Percentiles rank a stretch among this genome's conserved stretches.
These are phyloP conservation scores for Trachymyrmex cornetzi DNA, from an alignment of 1,140 invertebrate species.

Conservation along the genomic window DNA sequence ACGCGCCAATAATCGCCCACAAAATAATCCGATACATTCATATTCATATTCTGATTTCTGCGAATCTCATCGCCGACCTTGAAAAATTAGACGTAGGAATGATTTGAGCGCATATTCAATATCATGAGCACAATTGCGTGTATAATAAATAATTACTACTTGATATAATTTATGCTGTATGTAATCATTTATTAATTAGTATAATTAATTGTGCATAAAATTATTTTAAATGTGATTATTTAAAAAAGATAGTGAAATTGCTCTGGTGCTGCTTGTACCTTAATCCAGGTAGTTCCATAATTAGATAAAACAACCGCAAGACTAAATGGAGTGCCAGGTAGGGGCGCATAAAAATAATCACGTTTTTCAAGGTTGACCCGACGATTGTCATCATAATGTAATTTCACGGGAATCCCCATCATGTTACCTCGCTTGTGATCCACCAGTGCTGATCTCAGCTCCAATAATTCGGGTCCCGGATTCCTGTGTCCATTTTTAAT, in stretches of 20 bases:
- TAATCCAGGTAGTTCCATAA: slow-evolving; percentile 92
- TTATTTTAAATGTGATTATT: neutral
- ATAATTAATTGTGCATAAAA: neutral
- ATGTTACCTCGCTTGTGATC: slow-evolving; percentile 90
- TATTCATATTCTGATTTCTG: slow-evolving; percentile 89
- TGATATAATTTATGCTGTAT: neutral
- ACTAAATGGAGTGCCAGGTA: slow-evolving; percentile 95
- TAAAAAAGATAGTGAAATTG: slow-evolving; percentile 1
- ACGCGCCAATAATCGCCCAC: slow-evolving; percentile 92
- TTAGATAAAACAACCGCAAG: slow-evolving; percentile 93
- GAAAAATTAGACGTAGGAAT: slow-evolving; percentile 21
- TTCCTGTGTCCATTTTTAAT: slow-evolving; percentile 77
- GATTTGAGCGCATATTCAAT: neutral
- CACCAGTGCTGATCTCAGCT: slow-evolving; percentile 92
- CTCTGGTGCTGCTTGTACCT: slow-evolving; percentile 78
- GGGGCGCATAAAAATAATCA: slow-evolving; percentile 93
- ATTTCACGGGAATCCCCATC: slow-evolving; percentile 90
- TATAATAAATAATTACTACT: neutral
- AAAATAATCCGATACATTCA: slow-evolving; percentile 90
- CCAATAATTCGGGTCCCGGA: slow-evolving; percentile 83
- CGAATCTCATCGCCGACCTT: slow-evolving; percentile 90
- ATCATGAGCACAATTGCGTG: neutral
- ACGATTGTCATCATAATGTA: slow-evolving; percentile 94
- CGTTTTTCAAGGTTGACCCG: slow-evolving; percentile 93
- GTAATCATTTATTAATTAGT: neutral